Evolutionary conservation across 2,113 vertebrate species (phyloP), one percentile per base, ranked within the genome.

Genomic region (Pelodiscus sinensis): DNA sequence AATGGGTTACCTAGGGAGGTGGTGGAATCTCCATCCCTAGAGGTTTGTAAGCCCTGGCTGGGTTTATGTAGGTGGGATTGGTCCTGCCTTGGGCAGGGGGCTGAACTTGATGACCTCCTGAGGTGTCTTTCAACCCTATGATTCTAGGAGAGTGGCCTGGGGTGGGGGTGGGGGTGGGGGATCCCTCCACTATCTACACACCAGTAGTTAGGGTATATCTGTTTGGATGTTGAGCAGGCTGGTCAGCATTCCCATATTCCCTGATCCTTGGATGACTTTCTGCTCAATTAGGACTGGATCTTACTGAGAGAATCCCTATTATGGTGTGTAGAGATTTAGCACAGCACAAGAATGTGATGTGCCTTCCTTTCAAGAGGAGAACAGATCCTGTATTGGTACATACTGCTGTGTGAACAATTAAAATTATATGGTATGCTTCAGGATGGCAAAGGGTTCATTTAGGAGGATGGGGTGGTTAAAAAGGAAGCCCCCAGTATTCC

Each of bases 231-330:
- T 55, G 56, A 35, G 4, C 6, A 68, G 11, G 9, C 21, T 86
- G 56, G n/a, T 44, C 51, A 58, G 24, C 0, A 0, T 55, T 15
- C 85, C 29, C 1, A 0, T 86, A 82, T 19, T 79, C 38, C 8
- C 51, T 86, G 13, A 5, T 79, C 25, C 0, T 0, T 1, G 81
- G 18, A 78, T 44, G 57, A 65, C 79, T 35, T 56, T 80, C 55
- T 54, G 52, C 22, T 80, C 31, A 80, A 13, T 8, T 11, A 56
- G n/a, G 22, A 14, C 56, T 24, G 31, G 31, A 54, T 55, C 29
- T 22, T 8, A 2, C 52, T 79, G 51, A 79, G 51, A 24, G 55
- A 52, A 15, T 80, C 31, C 19, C 79, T 6, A 8, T 31, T 80
- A 22, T 79, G 51, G 19, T 31, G 14, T 22, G 1, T 79, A 55